Evolutionary conservation across 2,113 vertebrate species (phyloP), one percentile per base, ranked within the genome.

Genomic region (Urocitellus parryii): DNA sequence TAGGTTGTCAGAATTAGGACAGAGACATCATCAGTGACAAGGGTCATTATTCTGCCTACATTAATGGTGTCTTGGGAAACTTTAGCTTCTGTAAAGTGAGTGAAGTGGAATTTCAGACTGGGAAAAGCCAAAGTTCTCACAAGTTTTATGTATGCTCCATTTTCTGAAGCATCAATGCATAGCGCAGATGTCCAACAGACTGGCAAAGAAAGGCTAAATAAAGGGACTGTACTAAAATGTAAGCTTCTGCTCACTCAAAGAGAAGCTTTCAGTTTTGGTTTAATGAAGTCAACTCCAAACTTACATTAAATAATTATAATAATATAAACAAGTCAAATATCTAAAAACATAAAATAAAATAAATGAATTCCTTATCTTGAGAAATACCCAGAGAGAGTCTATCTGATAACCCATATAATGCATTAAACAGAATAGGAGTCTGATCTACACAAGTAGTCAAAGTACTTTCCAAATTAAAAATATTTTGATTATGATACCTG

Each of bases 1-100:
- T 0, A 17, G 5, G 34, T 61, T 68, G 37, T 58, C 16, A 14
- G 16, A 8, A 45, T 14, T n/a, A 45, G 25, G 48, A n/a, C 24
- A 58, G 1, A 58, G 51, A 37, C 8, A 4, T 68, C 11, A 68
- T 56, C 0, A 10, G 1, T 68, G 20, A 0, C 2, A 56, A 56
- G 7, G 17, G 32, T 58, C 11, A 67, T 82, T 68, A n/a, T 10
- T 48, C 6, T 45, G 8, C 72, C 37, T n/a, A 5, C 22, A 12
- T 68, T 48, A 14, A 12, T 37, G 8, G 0, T 11, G 12, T 17
- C 61, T 32, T 4, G 17, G 8, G 53, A 18, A 84, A 48, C 17
- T 6, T 8, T 10, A 16, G 11, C 27, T 77, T 13, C 11, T 68
- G 8, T 22, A 83, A 76, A 68, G 22, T 45, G 45, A n/a, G 2